Evolutionary conservation across 2,113 vertebrate species (phyloP), one percentile per base, ranked within the genome.

Genomic region (Rostratula benghalensis): DNA sequence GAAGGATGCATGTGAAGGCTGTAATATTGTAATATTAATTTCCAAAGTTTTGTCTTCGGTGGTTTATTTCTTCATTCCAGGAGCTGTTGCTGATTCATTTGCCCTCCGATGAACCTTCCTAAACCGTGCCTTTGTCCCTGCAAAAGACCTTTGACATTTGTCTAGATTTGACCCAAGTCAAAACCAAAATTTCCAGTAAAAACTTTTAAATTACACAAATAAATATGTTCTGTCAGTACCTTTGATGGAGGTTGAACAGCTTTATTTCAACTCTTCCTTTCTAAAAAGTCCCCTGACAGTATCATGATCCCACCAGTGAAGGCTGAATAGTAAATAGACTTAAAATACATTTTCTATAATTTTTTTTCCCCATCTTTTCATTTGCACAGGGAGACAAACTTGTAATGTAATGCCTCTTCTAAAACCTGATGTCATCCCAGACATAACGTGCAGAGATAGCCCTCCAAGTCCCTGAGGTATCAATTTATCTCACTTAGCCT

Each of bases 401-500:
- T 23, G 35, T 43, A 93, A 90, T 9, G 60, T 10, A 90, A 93
- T 41, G 37, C 6, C 54, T 74, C 33, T 70, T 59, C 68, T 93
- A 57, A 51, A 83, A 39, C 57, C 57, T 79, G 68, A 64, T 84
- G 65, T 51, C 59, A 70, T 33, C 83, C 59, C 6, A 87, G 33
- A 50, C 50, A 65, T 22, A 87, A 89, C 69, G 41, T 65, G 31
- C 71, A 71, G 73, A 91, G 71, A 80, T 5, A 94, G 23, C 63
- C n/a, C 46, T 75, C n/a, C 71, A 48, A 48, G 78, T 74, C 87
- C 63, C 82, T 6, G 56, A 57, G 65, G 75, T 69, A 88, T 57
- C 86, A 39, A 48, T 81, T 86, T 88, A 73, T 50, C 81, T 85
- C 73, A 75, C 83, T 95, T 89, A 93, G 93, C 87, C 79, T 97